Conservation (phyloP, 2,888 invertebrate genomes). For the Scrobipalpa atriplicella region DNA sequence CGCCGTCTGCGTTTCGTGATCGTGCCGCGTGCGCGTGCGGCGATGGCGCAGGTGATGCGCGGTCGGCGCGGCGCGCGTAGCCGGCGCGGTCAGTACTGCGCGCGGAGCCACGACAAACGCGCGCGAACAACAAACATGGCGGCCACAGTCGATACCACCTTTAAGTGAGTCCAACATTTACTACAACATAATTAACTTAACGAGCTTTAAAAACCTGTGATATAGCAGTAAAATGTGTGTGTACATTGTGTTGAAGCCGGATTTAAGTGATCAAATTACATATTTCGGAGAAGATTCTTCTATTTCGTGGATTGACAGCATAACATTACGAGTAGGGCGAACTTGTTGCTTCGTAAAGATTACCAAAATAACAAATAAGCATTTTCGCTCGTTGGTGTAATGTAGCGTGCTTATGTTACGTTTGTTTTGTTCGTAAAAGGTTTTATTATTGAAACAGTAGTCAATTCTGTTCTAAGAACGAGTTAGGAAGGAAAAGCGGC, state of each 20-base stretch:
- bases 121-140: constrained; percentile 9
- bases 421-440: neutral
- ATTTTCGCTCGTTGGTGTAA: neutral
- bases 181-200: no score
- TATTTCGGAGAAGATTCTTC: neutral
- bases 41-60: no score
- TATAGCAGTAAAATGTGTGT: neutral
- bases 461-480: neutral
- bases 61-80: neutral
- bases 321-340: neutral
- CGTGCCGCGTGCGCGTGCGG: neutral
- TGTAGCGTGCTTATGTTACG: neutral
- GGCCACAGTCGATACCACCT: constrained; percentile 14
- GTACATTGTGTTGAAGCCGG: neutral
- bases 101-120: neutral
- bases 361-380: neutral
- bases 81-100: constrained; percentile 9
- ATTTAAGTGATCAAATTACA: neutral
- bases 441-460: no score
- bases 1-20: neutral
- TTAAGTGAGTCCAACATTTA: constrained; percentile 18
- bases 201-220: neutral
- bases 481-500: neutral
- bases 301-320: constrained; percentile 1
- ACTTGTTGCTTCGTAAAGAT: neutral